phyloP scores from a whole-genome alignment of 2,113 vertebrate species.

The Pseudopipra pipra region DNA sequence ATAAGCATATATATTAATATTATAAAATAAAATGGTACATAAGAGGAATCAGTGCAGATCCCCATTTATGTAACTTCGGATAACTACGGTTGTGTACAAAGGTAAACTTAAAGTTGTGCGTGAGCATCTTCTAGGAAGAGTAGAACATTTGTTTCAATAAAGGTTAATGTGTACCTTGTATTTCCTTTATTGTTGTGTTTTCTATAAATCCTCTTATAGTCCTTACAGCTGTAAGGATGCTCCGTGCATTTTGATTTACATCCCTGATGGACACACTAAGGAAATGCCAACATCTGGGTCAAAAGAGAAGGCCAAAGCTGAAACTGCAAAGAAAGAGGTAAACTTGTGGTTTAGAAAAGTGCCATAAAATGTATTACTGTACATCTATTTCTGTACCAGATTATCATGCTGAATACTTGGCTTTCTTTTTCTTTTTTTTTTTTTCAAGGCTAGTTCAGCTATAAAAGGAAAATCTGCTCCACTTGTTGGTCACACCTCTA shows the following conservation, averaged over 20 bases:
- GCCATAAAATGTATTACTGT: not conserved
- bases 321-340: constrained; percentile 80
- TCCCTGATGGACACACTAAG: constrained; percentile 96
- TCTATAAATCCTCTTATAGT: constrained; percentile 62
- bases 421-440: not conserved
- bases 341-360: not conserved
- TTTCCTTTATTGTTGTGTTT: not conserved
- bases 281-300: constrained; percentile 98
- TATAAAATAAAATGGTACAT: not conserved
- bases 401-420: not conserved
- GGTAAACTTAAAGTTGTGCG: not conserved
- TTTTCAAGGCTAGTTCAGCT: constrained; percentile 31
- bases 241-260: constrained; percentile 91
- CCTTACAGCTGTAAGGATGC: constrained; percentile 95
- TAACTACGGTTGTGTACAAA: not conserved
- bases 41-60: not conserved
- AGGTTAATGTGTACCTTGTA: not conserved
- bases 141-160: not conserved
- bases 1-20: not conserved
- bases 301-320: constrained; percentile 91
- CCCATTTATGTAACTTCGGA: not conserved
- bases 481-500: not conserved
- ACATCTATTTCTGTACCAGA: not conserved
- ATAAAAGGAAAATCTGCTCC: constrained; percentile 45
- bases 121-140: not conserved